These are phyloP conservation scores for Zenarchopterus dispar DNA, from an alignment of 2,797 vertebrate species.

Conservation along the genomic window DNA sequence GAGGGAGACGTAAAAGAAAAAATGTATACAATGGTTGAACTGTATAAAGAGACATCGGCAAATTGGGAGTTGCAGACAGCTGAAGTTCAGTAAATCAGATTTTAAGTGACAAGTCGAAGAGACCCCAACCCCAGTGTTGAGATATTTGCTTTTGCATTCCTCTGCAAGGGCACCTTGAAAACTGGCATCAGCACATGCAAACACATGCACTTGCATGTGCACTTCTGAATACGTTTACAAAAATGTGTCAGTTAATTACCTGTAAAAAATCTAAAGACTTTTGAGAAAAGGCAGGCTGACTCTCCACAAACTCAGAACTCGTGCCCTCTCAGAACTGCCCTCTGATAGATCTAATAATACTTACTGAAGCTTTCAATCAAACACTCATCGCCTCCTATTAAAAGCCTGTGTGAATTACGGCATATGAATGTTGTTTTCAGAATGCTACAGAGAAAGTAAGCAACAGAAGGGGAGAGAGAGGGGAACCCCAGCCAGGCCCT, in stretches of 20 bases:
- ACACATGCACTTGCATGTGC: slow-evolving; percentile 9
- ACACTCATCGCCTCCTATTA: slow-evolving; percentile 65
- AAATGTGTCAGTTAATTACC: slow-evolving; percentile 2
- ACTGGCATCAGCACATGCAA: slow-evolving; percentile 47
- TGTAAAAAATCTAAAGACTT: not conserved
- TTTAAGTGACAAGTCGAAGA: slow-evolving; percentile 55
- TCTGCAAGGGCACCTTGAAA: slow-evolving; percentile 71
- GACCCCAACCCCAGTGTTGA: slow-evolving; percentile 37
- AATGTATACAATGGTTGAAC: slow-evolving; percentile 11
- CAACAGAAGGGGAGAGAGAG: slow-evolving; percentile 10
- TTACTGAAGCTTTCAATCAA: slow-evolving; percentile 53
- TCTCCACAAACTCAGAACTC: slow-evolving; percentile 5
- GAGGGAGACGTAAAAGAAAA: slow-evolving; percentile 15
- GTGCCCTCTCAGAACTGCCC: slow-evolving; percentile 10
- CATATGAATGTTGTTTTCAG: slow-evolving; percentile 58
- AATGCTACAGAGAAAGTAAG: slow-evolving; percentile 54
- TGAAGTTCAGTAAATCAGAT: slow-evolving; percentile 64
- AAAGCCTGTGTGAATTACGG: slow-evolving; percentile 56
- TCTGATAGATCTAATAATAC: slow-evolving; percentile 27
- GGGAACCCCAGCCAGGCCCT: slow-evolving; percentile 42
- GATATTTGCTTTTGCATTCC: slow-evolving; percentile 64
- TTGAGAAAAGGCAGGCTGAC: not conserved
- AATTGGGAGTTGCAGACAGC: slow-evolving; percentile 54
- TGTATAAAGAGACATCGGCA: slow-evolving; percentile 22
- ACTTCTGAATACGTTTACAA: slow-evolving; percentile 14